Evolutionary conservation across 2,888 invertebrate species (phyloP), one percentile per base, ranked within the genome.

Genomic region (Folsomia candida): DNA sequence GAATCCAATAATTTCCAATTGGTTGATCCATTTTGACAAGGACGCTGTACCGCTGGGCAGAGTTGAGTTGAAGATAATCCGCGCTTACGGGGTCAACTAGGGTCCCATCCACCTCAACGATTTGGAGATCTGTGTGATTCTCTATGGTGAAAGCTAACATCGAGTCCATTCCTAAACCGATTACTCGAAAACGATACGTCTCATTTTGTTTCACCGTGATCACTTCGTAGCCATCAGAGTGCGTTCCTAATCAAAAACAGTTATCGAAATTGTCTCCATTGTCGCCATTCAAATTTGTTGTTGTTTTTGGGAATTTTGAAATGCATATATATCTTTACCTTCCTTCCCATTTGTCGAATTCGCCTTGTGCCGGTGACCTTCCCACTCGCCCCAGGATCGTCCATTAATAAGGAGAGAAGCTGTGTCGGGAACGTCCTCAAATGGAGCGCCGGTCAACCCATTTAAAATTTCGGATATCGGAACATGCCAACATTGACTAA

Each of bases 91-190:
- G 75, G 24, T 69, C 70, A 1, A 51, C 51, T 0, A 77, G 47
- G 18, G 74, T 67, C 1, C 77, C 77, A 29, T 77, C 77, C 70
- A 74, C 71, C 66, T 77, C 77, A 29, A 77, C 75, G 0, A 77
- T 68, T 2, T 54, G 26, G 4, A 77, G 67, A 2, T 22, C 28
- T 4, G 62, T 58, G 26, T 77, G 77, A 11, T 69, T 69, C 1
- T 64, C 71, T 51, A 77, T 75, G 0, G 51, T 20, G 26, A 75
- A 74, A 0, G 62, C 71, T 11, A 77, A 63, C 64, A 75, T 62
- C 22, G 71, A 72, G 29, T 77, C 77, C n/a, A 71, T 26, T 54
- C 74, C 73, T 26, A 75, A 24, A 11, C 71, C 75, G 29, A 75
- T 72, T 0, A 77, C 65, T 20, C 77, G 59, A 28, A 77, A 73